These are phyloP conservation scores for Osmoderma eremita DNA, from an alignment of 2,888 invertebrate genomes.

Conservation along the genomic window DNA sequence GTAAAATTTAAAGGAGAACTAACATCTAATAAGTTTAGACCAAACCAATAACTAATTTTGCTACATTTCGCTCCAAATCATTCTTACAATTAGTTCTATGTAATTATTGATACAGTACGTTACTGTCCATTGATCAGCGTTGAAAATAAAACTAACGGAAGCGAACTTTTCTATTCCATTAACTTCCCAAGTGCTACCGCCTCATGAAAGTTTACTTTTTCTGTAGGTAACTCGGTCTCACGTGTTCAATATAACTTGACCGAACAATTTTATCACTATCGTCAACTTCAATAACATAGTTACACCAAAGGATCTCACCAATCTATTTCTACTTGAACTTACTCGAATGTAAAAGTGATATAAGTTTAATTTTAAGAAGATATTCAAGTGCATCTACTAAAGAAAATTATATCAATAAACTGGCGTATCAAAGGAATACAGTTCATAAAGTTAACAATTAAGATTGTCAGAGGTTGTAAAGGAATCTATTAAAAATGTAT, in stretches of 20 bases:
- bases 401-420: slow-evolving; percentile 1
- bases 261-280: slow-evolving; percentile 13
- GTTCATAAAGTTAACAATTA: neutral
- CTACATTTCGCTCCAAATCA: too few relatives aligned
- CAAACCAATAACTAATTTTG: too few relatives aligned
- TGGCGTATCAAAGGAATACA: neutral
- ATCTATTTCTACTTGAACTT: neutral
- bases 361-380: too few relatives aligned
- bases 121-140: too few relatives aligned
- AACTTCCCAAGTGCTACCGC: slow-evolving; percentile 1
- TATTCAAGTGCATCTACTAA: neutral
- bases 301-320: neutral
- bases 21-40: too few relatives aligned
- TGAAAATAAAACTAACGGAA: neutral
- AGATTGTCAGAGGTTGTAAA: slow-evolving; percentile 6
- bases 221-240: neutral
- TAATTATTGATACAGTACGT: too few relatives aligned
- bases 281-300: neutral
- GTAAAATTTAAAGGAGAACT: too few relatives aligned
- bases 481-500: neutral
- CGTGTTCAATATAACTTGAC: slow-evolving; percentile 4
- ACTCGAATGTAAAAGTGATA: neutral
- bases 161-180: slow-evolving; percentile 4
- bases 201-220: neutral
- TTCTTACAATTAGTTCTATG: too few relatives aligned